A percentile compares a stretch with the other conserved stretches of the same genome.
These are phyloP conservation scores for Macheiramphus alcinus DNA, from an alignment of 2,113 vertebrate species.

Conservation along the genomic window DNA sequence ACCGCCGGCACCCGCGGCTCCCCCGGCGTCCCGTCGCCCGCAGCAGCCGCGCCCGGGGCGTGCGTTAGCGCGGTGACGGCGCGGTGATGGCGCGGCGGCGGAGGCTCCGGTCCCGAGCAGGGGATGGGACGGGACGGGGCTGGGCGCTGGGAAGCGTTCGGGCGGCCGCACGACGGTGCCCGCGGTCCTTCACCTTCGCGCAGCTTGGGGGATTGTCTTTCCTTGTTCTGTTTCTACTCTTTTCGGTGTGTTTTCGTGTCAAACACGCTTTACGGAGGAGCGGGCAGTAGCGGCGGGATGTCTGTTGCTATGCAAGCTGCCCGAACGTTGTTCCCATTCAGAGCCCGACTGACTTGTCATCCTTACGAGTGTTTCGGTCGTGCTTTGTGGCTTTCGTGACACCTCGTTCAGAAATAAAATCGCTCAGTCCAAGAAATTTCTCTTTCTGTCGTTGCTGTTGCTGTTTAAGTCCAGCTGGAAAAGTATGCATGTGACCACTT, in stretches of 20 bases:
- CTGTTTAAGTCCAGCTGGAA: background rate
- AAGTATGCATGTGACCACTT: rapidly evolving
- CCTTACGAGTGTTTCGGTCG: rapidly evolving
- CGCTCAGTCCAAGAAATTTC: background rate
- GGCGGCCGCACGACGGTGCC: background rate
- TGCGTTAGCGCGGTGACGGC: too few relatives aligned
- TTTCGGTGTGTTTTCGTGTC: rapidly evolving
- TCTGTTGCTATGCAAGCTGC: background rate
- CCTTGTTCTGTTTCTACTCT: too few relatives aligned
- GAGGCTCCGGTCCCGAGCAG: background rate
- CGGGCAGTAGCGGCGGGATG: too few relatives aligned
- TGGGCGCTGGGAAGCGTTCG: background rate
- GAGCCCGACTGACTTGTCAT: background rate
- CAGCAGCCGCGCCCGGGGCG: too few relatives aligned
- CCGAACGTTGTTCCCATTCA: rapidly evolving
- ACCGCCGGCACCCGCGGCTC: too few relatives aligned
- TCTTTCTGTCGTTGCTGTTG: too few relatives aligned
- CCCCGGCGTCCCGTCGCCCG: too few relatives aligned
- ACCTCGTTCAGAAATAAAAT: background rate
- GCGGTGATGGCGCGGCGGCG: too few relatives aligned
- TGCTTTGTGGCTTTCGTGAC: background rate
- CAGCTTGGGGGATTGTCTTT: background rate
- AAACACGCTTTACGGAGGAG: rapidly evolving
- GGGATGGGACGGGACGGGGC: background rate
- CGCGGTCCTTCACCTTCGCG: background rate